Percentiles rank a stretch among this genome's conserved stretches.
Conservation (phyloP, 1,140 invertebrate species). For the Subanguina moxae region DNA sequence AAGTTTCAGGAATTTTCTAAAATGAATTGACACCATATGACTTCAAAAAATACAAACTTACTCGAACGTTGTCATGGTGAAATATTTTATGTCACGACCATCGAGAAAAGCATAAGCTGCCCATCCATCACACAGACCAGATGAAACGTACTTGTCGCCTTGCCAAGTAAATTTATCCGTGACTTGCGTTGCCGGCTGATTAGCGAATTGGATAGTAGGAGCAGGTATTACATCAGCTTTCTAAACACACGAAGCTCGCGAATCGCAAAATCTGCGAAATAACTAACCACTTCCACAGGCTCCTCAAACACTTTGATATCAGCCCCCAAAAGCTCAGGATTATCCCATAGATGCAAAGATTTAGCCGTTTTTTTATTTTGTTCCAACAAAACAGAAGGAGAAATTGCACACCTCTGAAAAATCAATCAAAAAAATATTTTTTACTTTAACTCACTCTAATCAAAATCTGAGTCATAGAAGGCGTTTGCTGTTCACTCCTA, state of each 20-base stretch:
- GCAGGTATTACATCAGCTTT: neutral
- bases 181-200: neutral
- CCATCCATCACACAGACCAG: neutral
- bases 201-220: neutral
- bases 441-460: conserved; percentile 13
- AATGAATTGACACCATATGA: too few relatives aligned
- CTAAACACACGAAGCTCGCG: neutral
- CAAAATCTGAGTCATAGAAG: neutral
- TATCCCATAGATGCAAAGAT: neutral
- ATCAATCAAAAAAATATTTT: too few relatives aligned
- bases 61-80: neutral
- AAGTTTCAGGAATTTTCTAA: neutral
- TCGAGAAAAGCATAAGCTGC: neutral
- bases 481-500: conserved; percentile 4
- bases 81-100: too few relatives aligned
- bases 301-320: neutral
- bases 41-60: too few relatives aligned
- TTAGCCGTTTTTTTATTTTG: neutral
- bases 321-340: neutral
- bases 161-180: neutral
- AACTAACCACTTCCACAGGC: neutral
- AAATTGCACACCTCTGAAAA: conserved; percentile 1
- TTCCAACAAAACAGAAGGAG: neutral
- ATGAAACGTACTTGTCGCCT: neutral
- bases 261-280: neutral